A percentile compares a stretch with the other conserved stretches of the same genome.
Conservation (phyloP, 2,888 invertebrate species). For the Creontiades dilutus region DNA sequence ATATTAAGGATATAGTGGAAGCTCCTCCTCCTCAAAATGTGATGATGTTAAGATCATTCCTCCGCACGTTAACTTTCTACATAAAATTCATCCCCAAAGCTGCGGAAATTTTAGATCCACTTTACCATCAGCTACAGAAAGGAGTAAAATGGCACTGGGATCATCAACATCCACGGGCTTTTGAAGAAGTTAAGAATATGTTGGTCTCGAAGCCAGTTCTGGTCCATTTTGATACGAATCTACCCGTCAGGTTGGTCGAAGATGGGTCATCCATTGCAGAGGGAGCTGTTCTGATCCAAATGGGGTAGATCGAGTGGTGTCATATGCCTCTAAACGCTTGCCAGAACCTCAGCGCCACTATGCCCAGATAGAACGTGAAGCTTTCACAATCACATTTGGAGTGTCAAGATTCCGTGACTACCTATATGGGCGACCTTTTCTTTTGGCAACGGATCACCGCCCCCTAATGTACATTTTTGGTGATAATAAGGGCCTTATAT, state of each 20-base stretch:
- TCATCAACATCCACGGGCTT: conserved; percentile 40
- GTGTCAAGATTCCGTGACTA: conserved; percentile 53
- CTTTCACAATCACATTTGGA: conserved; percentile 53
- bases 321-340: not conserved
- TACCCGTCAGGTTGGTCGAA: conserved; percentile 16
- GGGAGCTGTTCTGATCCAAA: conserved; percentile 32
- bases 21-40: conserved; percentile 74
- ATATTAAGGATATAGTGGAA: conserved; percentile 74
- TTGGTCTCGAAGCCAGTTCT: conserved; percentile 57
- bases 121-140: conserved; percentile 65
- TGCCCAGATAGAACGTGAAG: conserved; percentile 51
- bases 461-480: conserved; percentile 66
- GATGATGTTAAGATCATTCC: conserved; percentile 75
- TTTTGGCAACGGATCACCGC: conserved; percentile 54
- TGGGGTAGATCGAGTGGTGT: not conserved
- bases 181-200: conserved; percentile 57
- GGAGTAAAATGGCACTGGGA: conserved; percentile 55
- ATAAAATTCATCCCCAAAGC: conserved; percentile 76
- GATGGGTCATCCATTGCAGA: conserved; percentile 56
- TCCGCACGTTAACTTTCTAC: conserved; percentile 77
- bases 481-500: conserved; percentile 46
- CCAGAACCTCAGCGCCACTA: not conserved
- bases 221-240: conserved; percentile 49
- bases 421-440: not conserved
- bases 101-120: conserved; percentile 62